Base-by-base conservation (phyloP, 2,888 invertebrate genomes). In the Papilio gigon region DNA sequence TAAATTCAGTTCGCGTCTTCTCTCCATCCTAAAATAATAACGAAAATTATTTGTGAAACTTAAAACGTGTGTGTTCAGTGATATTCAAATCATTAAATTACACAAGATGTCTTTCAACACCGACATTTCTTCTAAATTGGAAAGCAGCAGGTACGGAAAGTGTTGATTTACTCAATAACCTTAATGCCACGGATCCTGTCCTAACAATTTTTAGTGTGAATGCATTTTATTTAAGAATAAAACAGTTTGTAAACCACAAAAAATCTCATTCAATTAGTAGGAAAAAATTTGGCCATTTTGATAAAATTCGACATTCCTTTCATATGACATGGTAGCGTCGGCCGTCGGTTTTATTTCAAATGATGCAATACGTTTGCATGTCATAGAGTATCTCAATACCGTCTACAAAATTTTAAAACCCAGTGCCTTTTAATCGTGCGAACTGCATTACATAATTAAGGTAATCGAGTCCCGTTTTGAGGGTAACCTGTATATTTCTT, bases 81-180 rank as follows among this genome's bases (percentile, higher is more conserved):
- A 88, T 90, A 90, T 89, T 89, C 89, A 88, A 71, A 75, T 74
- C 72, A 80, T 81, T 89, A 89, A 90, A 90, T 89, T 90, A 84
- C 88, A 88, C 89, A 75, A 84, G 88, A 91, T 91, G 91, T 86
- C 91, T 86, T 91, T 90, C 87, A 90, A 91, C 84, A 90, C 89
- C 72, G 91, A 92, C 73, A 87, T 92, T 77, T 91, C 92, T 65
- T 84, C 86, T 63, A 92, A 88, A 80, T 84, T 93, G 90, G 92
- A 93, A 82, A 92, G 87, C 80, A 92, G 92, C 92, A 93, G 92
- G 92, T 93, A 90, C 77, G 86, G 74, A 81, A 73, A 74, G 79
- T 81, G 78, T 79, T 73, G 59, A 71, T 77, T 84, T 80, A 65
- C 65, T 30, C 73, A 74, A 74, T 76, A 77, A 74, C 53, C 30